Conservation (phyloP, 1,140 invertebrate genomes). For the Cardiocondyla obscurior region DNA sequence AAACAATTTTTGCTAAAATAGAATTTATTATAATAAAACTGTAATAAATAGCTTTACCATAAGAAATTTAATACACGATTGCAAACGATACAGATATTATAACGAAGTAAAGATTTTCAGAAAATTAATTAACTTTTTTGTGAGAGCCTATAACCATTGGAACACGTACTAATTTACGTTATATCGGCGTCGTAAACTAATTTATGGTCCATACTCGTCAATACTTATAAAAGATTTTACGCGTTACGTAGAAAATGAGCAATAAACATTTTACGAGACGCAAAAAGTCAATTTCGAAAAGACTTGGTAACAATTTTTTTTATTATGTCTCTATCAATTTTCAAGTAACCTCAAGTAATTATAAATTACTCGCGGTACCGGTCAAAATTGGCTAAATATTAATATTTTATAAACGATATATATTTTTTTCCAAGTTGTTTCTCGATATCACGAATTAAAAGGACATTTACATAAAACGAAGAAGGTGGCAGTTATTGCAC, state of each 20-base stretch:
- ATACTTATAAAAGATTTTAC: slow-evolving; percentile 1
- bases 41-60: no score
- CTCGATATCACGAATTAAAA: slow-evolving; percentile 5
- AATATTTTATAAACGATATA: background rate
- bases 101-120: background rate
- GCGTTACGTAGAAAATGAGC: slow-evolving; percentile 16
- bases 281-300: background rate
- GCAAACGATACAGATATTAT: background rate
- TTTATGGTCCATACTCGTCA: slow-evolving; percentile 4
- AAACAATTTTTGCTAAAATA: background rate
- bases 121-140: slow-evolving; percentile 11
- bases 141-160: background rate
- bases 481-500: background rate
- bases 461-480: slow-evolving; percentile 1
- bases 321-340: background rate
- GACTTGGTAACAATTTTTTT: background rate
- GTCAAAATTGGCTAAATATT: background rate
- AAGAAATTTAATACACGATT: background rate
- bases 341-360: background rate
- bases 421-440: slow-evolving; percentile 7
- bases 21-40: no score
- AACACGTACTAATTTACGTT: background rate
- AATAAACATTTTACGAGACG: slow-evolving; percentile 25
- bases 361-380: background rate
- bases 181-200: slow-evolving; percentile 25